A percentile compares a stretch with the other conserved stretches of the same genome.
Conservation (phyloP, 2,113 vertebrate genomes). For the Euleptes europaea region DNA sequence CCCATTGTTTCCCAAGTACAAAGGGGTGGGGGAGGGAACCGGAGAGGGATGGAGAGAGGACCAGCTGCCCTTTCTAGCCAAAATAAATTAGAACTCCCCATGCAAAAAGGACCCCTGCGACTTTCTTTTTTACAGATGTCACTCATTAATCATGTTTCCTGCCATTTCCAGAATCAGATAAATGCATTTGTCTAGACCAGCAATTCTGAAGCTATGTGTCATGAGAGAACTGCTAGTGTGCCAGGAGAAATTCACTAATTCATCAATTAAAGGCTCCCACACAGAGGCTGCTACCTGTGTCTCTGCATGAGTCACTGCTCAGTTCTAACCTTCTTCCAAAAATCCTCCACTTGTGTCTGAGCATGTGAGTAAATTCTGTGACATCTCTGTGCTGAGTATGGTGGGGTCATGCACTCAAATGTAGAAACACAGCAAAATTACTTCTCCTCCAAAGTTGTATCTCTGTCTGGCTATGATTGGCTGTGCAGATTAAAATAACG, state of each 20-base stretch:
- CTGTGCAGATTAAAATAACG: too few species aligned
- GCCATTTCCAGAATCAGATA: neutral
- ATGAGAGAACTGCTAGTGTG: neutral
- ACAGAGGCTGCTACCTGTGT: neutral
- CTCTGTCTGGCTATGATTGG: too few species aligned
- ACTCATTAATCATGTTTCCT: neutral
- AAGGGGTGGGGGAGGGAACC: neutral
- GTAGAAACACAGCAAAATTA: too few species aligned
- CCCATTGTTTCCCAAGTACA: slow-evolving; percentile 7
- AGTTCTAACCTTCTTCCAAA: too few species aligned
- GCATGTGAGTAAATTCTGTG: too few species aligned
- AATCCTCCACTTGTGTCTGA: too few species aligned
- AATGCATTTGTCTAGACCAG: neutral
- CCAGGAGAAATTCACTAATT: neutral
- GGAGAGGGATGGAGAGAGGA: neutral
- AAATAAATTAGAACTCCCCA: neutral
- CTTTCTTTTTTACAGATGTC: neutral
- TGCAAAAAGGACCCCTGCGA: neutral
- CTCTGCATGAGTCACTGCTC: neutral
- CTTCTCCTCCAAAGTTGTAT: too few species aligned
- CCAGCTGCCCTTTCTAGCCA: neutral
- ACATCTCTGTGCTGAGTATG: too few species aligned
- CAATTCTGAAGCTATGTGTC: too few species aligned
- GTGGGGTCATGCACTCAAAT: too few species aligned
- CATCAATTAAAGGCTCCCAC: neutral